Evolutionary conservation across 2,888 invertebrate genomes (phyloP), one percentile per base, ranked within the genome.

Genomic region (Vanessa cardui): DNA sequence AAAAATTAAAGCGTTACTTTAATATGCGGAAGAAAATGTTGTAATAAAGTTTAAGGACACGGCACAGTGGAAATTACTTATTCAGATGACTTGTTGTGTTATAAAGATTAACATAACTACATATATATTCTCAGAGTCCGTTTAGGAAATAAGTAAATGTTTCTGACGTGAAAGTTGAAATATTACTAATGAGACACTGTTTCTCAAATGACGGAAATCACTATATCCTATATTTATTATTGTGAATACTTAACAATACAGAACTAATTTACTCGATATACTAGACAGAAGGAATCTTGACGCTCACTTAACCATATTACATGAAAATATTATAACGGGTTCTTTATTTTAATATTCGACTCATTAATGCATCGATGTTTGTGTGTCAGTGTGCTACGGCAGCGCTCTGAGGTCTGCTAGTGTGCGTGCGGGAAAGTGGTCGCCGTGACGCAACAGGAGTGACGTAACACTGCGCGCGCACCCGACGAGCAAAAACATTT

Each of bases 381-480:
- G 77, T 73, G 75, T 74, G 74, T 68, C 75, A 72, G 77, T 76
- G 78, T 64, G 69, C 56, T 56, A 39, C 60, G 12, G 68, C 44
- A 66, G 44, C 66, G 66, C 47, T 47, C 44, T 50, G 15, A 66
- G 39, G 65, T 26, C 68, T 56, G 66, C 31, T 50, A 6, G 73
- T 73, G 73, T 72, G 68, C 62, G 73, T 69, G 74, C 71, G 76
- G 70, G 75, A 76, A 77, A 76, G 76, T 74, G 71, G 59, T 66
- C 59, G 66, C 16, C 39, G 58, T 76, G 74, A 73, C 74, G 75
- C 70, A 74, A 74, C 49, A 39, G 7, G 62, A 58, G 67, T 71
- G 72, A 74, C 72, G 71, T 60, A 72, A 73, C 70, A 54, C 44
- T 33, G 31, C 54, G 65, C 46, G n/a, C 52, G 52, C 26, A 44